phyloP scores from a whole-genome alignment of 2,113 vertebrate species.

The Nansenia antarctica region DNA sequence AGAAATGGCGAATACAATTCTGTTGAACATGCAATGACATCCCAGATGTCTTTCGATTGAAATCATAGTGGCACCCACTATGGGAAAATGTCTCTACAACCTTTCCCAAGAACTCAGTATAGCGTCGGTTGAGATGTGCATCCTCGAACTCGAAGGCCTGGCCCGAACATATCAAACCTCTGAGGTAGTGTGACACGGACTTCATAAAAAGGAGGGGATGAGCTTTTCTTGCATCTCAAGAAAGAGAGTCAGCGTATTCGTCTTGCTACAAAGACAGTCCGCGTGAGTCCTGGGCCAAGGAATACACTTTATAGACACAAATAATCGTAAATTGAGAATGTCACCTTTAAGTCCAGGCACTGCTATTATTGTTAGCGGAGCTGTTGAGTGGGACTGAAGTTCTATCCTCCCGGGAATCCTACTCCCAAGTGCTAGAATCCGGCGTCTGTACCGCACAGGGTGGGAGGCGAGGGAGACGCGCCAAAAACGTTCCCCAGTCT shows the following conservation, averaged over 20 bases:
- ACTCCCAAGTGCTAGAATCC: slow-evolving; percentile 80
- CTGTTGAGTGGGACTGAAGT: slow-evolving; percentile 86
- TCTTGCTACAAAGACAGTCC: slow-evolving; percentile 83
- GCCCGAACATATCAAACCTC: slow-evolving; percentile 68
- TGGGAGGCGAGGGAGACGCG: slow-evolving; percentile 78
- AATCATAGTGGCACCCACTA: slow-evolving; percentile 10
- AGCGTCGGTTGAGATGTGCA: slow-evolving; percentile 4
- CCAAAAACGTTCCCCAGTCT: slow-evolving; percentile 86
- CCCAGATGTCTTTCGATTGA: slow-evolving; percentile 3
- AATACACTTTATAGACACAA: slow-evolving; percentile 95
- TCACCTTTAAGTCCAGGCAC: slow-evolving; percentile 90
- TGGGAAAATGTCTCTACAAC: slow-evolving; percentile 13
- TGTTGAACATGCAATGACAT: background rate
- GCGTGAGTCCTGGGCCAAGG: slow-evolving; percentile 87
- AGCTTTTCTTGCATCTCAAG: slow-evolving; percentile 83
- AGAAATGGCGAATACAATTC: background rate
- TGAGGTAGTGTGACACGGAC: slow-evolving; percentile 76
- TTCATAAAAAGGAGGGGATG: slow-evolving; percentile 73
- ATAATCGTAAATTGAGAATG: slow-evolving; percentile 92
- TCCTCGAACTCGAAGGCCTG: slow-evolving; percentile 56
- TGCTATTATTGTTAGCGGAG: slow-evolving; percentile 92
- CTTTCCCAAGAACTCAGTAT: background rate
- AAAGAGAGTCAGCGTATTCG: slow-evolving; percentile 83
- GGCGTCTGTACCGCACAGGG: slow-evolving; percentile 80
- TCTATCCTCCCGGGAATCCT: slow-evolving; percentile 86